Conservation (phyloP, 2,797 vertebrate genomes). For the Danionella dracula region DNA sequence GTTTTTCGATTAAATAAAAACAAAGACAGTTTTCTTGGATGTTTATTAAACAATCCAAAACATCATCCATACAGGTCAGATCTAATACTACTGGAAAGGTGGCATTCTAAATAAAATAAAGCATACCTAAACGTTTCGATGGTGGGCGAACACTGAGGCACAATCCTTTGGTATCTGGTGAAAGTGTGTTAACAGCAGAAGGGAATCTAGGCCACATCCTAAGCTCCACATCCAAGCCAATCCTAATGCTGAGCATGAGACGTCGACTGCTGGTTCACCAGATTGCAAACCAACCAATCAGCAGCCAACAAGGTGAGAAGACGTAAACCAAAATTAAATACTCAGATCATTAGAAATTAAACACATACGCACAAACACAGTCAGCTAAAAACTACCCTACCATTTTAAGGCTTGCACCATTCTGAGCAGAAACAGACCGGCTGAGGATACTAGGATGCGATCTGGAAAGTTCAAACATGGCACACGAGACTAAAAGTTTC, state of each 20-base stretch:
- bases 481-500: background rate
- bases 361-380: conserved; percentile 58
- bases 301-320: background rate
- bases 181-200: conserved; percentile 34
- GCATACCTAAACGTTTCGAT: conserved; percentile 60
- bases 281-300: background rate
- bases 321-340: conserved; percentile 1
- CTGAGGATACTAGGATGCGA: conserved; percentile 7
- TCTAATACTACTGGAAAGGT: conserved; percentile 39
- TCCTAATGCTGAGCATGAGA: background rate
- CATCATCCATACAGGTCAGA: conserved; percentile 26
- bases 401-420: conserved; percentile 61
- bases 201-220: conserved; percentile 8
- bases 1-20: background rate
- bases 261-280: background rate
- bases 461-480: background rate
- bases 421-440: background rate
- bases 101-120: conserved; percentile 35
- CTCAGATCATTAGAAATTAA: conserved; percentile 34
- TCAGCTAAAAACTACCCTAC: conserved; percentile 60
- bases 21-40: conserved; percentile 22
- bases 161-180: conserved; percentile 53
- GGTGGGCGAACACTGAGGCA: conserved; percentile 43
- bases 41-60: conserved; percentile 46
- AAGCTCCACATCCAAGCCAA: background rate